Evolutionary conservation across 1,140 invertebrate species (phyloP), one percentile per base, ranked within the genome.

Genomic region (Drosophila rufa): DNA sequence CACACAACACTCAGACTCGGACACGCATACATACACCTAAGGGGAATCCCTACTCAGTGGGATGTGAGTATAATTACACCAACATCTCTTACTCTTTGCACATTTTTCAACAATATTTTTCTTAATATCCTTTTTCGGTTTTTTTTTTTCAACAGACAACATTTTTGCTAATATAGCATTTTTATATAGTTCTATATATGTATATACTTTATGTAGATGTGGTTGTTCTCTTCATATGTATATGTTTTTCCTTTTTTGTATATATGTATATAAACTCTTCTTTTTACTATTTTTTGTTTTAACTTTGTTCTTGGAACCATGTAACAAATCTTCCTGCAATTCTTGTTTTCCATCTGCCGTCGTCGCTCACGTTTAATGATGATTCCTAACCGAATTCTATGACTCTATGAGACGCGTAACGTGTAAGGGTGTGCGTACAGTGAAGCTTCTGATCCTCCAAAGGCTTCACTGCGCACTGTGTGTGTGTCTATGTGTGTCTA

Each of bases 301-400:
- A 22, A 42, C 36, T 70, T 73, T 81, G 85, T 89, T 89, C 85
- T 90, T 68, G 68, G 85, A 89, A 89, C 85, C 86, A 73, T 73
- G 53, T 73, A 89, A 90, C 85, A 89, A 90, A 89, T 90, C 85
- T 76, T 84, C 73, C 87, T 82, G 84, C 84, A 71, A 73, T 73
- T 56, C 69, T 67, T 68, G 70, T 82, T 59, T 67, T 62, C 61
- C 53, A 33, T 56, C 14, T 45, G 45, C 45, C 36, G 43, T 33
- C 27, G 36, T 25, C 50, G 62, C 30, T 33, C 61, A 17, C 22
- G 22, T 25, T 6, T 64, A 19, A 25, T 30, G 61, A 64, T 22
- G 61, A 33, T 33, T 33, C 61, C 61, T 65, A 65, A 65, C 17
- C 65, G n/a, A 65, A 48, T 9, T 38, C 27, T 57, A 43, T 68